Evolutionary conservation across 2,888 invertebrate species (phyloP).

Genomic region (Agrenia bidenticulata): DNA sequence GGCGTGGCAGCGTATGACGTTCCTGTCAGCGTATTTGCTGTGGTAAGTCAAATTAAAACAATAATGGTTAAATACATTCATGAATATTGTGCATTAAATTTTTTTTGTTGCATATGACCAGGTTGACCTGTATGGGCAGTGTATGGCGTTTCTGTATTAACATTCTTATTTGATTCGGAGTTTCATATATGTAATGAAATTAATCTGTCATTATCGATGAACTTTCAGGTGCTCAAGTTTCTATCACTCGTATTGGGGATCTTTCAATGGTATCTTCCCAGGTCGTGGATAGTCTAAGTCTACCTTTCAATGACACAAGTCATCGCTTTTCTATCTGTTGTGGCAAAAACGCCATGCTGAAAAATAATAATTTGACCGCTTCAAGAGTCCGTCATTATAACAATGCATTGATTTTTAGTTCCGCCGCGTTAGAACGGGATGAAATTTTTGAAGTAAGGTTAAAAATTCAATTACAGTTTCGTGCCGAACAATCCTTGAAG

Average conservation of each 20-base stretch:
- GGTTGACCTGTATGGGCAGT: constrained; percentile 19
- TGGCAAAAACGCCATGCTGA: constrained; percentile 70
- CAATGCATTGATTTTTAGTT: constrained; percentile 70
- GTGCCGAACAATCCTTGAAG: too few species aligned
- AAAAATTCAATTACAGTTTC: not conserved
- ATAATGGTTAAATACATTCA: not conserved
- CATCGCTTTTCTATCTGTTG: constrained; percentile 60
- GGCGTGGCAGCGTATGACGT: constrained; percentile 79
- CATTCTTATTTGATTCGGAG: not conserved
- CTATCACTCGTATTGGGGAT: constrained; percentile 55
- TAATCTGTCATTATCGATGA: too few species aligned
- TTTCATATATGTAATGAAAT: constrained; percentile 65
- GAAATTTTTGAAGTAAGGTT: constrained; percentile 69
- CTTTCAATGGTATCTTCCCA: constrained; percentile 54
- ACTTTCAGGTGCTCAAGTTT: constrained; percentile 79
- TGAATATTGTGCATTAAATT: not conserved
- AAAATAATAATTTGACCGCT: constrained; percentile 68
- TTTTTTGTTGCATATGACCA: not conserved
- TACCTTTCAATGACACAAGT: constrained; percentile 59
- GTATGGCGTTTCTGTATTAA: not conserved
- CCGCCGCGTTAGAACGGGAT: constrained; percentile 69
- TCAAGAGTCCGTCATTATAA: constrained; percentile 64
- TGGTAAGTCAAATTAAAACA: constrained; percentile 58
- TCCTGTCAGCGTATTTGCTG: constrained; percentile 78
- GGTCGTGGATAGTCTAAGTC: constrained; percentile 54